Conservation (phyloP, 2,113 vertebrate genomes). For the Cairina moschata region DNA sequence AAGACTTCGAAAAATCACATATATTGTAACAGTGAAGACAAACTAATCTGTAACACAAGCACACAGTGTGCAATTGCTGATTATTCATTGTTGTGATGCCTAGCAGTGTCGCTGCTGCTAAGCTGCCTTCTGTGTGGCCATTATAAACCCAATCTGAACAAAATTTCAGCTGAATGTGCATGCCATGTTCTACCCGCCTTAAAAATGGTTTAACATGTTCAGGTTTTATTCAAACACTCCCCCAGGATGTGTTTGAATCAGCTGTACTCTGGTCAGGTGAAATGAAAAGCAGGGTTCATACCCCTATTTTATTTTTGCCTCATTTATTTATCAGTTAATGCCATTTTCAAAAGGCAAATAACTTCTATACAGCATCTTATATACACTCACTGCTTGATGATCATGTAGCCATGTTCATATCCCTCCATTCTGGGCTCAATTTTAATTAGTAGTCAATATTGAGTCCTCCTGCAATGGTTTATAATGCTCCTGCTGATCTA, state of each 20-base stretch:
- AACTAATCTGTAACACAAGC: slow-evolving; percentile 38
- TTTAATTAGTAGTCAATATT: neutral
- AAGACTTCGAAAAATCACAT: slow-evolving; percentile 58
- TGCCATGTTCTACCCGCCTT: neutral
- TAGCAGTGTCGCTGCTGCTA: neutral
- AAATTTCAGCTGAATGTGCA: neutral
- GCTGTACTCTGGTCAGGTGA: neutral
- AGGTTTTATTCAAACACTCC: neutral
- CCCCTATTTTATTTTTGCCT: neutral
- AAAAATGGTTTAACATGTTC: neutral
- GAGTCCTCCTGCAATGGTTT: neutral
- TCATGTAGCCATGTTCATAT: neutral
- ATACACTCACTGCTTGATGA: neutral
- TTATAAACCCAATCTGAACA: neutral
- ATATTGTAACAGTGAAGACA: slow-evolving; percentile 29
- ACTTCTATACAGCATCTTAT: neutral
- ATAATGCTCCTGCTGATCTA: neutral
- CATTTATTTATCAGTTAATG: neutral
- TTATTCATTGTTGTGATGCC: neutral
- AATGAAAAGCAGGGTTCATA: neutral
- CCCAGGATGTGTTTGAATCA: neutral
- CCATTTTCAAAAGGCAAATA: neutral
- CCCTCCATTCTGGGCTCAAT: neutral
- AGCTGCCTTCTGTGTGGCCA: neutral
- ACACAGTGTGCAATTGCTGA: neutral